Evolutionary conservation across 2,797 vertebrate genomes (phyloP), one percentile per base, ranked within the genome.

Genomic region (Hyperoplus immaculatus): DNA sequence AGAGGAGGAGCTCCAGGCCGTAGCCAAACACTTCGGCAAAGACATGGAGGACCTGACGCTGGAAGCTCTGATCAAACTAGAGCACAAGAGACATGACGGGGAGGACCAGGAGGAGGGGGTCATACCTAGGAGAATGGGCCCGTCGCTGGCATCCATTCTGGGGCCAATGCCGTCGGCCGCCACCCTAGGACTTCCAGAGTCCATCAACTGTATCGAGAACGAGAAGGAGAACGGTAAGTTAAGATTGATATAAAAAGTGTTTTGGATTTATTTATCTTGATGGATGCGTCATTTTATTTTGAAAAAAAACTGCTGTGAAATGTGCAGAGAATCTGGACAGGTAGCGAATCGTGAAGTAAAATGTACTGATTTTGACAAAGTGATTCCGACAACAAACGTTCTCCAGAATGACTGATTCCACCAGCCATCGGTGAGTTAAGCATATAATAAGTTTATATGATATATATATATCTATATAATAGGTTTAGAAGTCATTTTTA

Each of bases 81-180:
- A 94, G 1, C 90, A 92, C 79, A 90, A 3, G 54, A 71, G 8
- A 0, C 77, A 51, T 0, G 80, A 38, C 46, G 80, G 57, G 12
- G 82, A 68, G 4, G 41, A 59, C 0, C 80, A 80, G 8, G 78
- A n/a, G 51, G 58, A 9, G 78, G 79, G 11, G 41, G 43, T 74
- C 0, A 2, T 49, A 18, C 79, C 8, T 1, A 70, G n/a, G 38
- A 80, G 74, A 15, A 93, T 92, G 77, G 95, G 94, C 3, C 97
- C 97, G 0, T 93, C 97, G 2, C 87, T 99, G 87, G 96, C 94
- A 49, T 96, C 95, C 78, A 94, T 99, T 81, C 94, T 99, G 0
- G 98, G 98, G 0, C 93, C 95, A 0, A 95, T 99, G 80, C 97
- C 97, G 59, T 97, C 98, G 0, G 96, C 97, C 0, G 96, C 97